Evolutionary conservation across 2,888 invertebrate species (phyloP), one percentile per base, ranked within the genome.

Genomic region (Agonopterix arenella): DNA sequence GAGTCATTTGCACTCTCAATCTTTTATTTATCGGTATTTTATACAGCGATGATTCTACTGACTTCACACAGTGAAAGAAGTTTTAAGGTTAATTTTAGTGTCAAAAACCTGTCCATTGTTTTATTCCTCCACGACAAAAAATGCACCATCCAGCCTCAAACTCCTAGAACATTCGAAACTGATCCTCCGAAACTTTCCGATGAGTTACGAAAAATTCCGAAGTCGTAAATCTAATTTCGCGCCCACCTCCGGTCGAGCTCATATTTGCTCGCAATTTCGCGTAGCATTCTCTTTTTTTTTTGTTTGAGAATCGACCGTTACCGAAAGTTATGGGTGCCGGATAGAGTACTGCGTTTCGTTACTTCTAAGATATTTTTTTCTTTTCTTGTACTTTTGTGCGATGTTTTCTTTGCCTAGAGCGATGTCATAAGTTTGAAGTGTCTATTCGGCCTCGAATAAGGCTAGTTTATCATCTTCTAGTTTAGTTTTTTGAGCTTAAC

Each of bases 201-300:
- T 76, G 80, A 80, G 76, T 81, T 79, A 81, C 78, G 77, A 82
- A 84, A 83, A 84, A 83, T 78, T 78, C 76, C 76, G 73, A 75
- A 80, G 74, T 81, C 81, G 78, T 81, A 86, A 86, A 86, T 88
- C 83, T 83, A 86, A 85, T 88, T 86, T 76, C 69, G 73, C 70
- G 70, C 76, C 71, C 73, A 74, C 73, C 73, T 68, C 68, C 55
- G 67, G 47, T 47, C 58, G 57, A 61, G 64, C 68, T 76, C 76
- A 78, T 78, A 77, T 76, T 78, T 76, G 80, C 76, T 64, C 68
- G 66, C 63, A 60, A 65, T 68, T 65, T 53, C 58, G 51, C 48
- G 49, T 52, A 55, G 58, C 65, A 62, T 64, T 62, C 60, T 65
- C 68, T 64, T 65, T 68, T 65, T 70, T 64, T 65, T 68, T 65